These are phyloP conservation scores for Pteropus rufus DNA, from an alignment of 2,797 vertebrate genomes.

Conservation along the genomic window DNA sequence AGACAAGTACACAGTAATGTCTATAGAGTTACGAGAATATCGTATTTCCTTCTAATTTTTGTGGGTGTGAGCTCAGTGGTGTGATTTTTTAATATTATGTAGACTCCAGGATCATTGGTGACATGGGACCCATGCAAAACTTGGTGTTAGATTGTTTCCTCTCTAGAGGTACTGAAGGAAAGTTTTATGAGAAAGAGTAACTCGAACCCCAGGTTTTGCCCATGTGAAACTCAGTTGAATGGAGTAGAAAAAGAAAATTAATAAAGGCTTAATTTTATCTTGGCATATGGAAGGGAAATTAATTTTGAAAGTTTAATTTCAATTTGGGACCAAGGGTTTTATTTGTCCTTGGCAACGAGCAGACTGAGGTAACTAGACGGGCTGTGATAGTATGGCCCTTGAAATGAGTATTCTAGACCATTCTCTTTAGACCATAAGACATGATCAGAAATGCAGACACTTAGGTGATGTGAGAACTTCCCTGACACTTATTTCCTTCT, in stretches of 20 bases:
- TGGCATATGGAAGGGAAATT: background rate
- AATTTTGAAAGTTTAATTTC: background rate
- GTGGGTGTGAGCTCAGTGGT: background rate
- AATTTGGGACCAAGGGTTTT: background rate
- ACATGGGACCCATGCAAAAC: background rate
- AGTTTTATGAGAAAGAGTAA: too few relatives aligned
- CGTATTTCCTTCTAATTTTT: background rate
- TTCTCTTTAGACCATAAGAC: background rate
- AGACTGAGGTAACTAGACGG: background rate
- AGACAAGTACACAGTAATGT: background rate
- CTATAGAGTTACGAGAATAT: background rate
- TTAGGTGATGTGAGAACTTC: background rate
- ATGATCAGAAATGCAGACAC: background rate
- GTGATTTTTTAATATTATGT: background rate
- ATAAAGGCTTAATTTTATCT: background rate
- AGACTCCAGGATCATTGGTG: background rate
- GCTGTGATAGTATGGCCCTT: background rate
- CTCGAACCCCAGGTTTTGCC: too few relatives aligned
- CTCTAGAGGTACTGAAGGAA: background rate
- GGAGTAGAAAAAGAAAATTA: background rate
- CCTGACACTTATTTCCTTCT: background rate
- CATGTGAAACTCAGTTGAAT: background rate
- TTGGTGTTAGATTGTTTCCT: background rate
- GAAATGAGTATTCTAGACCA: background rate
- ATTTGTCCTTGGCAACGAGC: background rate